These are phyloP conservation scores for Geopemphigus sp. DNA, from an alignment of 1,140 invertebrate genomes.

Conservation along the genomic window DNA sequence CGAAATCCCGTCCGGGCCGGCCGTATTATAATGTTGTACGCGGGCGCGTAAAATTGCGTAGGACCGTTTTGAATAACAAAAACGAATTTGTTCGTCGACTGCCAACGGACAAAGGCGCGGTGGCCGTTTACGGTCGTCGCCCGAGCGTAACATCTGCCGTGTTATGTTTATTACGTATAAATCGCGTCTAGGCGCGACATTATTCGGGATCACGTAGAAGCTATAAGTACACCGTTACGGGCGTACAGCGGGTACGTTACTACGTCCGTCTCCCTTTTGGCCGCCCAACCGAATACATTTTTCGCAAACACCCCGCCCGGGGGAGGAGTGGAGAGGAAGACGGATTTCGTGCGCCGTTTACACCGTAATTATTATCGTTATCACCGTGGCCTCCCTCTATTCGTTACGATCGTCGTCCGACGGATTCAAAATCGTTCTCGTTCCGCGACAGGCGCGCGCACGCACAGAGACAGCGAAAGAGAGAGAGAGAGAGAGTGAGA, in stretches of 20 bases:
- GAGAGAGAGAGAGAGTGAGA: not conserved
- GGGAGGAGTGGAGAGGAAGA: no score
- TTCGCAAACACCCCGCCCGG: slow-evolving; percentile 42
- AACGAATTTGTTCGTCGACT: slow-evolving; percentile 35
- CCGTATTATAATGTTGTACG: no score
- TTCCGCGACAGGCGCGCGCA: no score
- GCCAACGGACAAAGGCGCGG: slow-evolving; percentile 27
- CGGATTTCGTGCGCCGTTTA: not conserved
- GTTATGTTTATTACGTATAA: no score
- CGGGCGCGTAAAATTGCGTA: no score
- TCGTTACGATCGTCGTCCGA: not conserved
- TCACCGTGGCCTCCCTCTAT: not conserved
- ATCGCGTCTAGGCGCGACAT: not conserved
- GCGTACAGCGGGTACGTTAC: no score
- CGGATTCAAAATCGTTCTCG: slow-evolving; percentile 12
- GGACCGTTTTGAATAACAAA: slow-evolving; percentile 40
- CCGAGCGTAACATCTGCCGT: not conserved
- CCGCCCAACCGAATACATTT: slow-evolving; percentile 30
- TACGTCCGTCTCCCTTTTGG: slow-evolving; percentile 5
- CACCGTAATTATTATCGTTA: not conserved
- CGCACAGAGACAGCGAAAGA: not conserved
- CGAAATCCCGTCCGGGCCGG: not conserved
- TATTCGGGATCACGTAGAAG: slow-evolving; percentile 36
- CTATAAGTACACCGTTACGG: no score
- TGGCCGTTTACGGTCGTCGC: not conserved